These are phyloP conservation scores for Leptestheria dahalacensis DNA, from an alignment of 1,140 invertebrate genomes.

Conservation along the genomic window DNA sequence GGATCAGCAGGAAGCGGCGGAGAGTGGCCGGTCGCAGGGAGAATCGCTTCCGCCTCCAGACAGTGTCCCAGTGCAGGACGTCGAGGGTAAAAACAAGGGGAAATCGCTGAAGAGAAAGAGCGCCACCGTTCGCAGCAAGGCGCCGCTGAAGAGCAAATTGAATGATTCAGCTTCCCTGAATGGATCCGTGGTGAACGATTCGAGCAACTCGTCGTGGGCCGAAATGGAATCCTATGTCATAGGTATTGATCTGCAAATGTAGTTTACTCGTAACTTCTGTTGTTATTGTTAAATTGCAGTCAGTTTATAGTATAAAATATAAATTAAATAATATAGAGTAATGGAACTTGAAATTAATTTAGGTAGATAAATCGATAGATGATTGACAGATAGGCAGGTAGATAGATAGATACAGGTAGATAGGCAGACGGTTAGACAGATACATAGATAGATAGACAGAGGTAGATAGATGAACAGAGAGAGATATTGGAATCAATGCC, in stretches of 20 bases:
- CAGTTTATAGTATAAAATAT: too few relatives aligned
- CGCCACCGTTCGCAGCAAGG: background rate
- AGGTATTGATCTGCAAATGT: slow-evolving; percentile 24
- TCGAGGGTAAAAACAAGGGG: background rate
- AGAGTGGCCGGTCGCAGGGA: background rate
- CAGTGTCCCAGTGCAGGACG: background rate
- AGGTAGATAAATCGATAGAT: too few relatives aligned
- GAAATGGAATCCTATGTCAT: slow-evolving; percentile 77
- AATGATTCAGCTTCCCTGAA: background rate
- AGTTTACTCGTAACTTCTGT: too few relatives aligned
- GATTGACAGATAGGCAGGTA: too few relatives aligned
- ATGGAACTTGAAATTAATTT: too few relatives aligned
- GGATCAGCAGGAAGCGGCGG: slow-evolving; percentile 7
- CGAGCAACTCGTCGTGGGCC: slow-evolving; percentile 67
- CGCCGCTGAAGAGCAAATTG: background rate
- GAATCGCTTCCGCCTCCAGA: background rate
- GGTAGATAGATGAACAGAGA: too few relatives aligned
- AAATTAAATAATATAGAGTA: too few relatives aligned
- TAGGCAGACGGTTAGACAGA: too few relatives aligned
- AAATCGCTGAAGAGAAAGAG: background rate
- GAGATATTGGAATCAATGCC: too few relatives aligned
- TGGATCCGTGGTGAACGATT: slow-evolving; percentile 6
- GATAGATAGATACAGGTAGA: too few relatives aligned
- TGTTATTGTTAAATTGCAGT: too few relatives aligned
- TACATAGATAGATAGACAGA: too few relatives aligned